A percentile compares a stretch with the other conserved stretches of the same genome.
Evolutionary conservation across 2,113 vertebrate genomes (phyloP).

Genomic region (Pholis gunnellus): DNA sequence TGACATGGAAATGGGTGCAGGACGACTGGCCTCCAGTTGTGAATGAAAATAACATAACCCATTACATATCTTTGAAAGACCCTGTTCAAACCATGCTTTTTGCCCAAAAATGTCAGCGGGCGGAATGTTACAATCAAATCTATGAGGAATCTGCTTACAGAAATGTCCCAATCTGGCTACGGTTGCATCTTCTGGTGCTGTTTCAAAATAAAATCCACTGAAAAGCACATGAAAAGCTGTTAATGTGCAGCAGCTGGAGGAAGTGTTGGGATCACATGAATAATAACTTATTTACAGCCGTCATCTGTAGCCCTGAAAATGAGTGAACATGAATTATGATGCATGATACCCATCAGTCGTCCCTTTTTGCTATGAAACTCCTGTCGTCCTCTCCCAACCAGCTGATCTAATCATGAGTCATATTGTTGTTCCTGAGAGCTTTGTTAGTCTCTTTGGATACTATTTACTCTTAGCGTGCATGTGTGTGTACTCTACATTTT

Average conservation of each 20-base stretch:
- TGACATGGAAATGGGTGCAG: background rate
- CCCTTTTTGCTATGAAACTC: background rate
- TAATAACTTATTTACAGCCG: background rate
- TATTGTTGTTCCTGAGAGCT: background rate
- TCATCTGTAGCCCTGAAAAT: background rate
- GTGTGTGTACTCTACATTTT: background rate
- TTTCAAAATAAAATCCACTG: background rate
- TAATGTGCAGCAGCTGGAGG: background rate
- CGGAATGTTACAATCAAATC: background rate
- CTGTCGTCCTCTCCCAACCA: background rate
- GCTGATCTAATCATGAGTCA: constrained; percentile 22
- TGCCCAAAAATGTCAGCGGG: background rate
- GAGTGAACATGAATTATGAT: background rate
- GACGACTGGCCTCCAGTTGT: background rate
- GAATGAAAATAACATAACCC: background rate
- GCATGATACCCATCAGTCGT: background rate
- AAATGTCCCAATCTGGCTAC: background rate
- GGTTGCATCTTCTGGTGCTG: background rate
- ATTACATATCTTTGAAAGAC: background rate
- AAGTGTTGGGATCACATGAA: background rate
- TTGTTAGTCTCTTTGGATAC: background rate
- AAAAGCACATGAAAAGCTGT: background rate
- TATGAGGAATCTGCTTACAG: background rate
- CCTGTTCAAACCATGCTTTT: background rate
- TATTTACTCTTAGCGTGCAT: background rate